phyloP scores from a whole-genome alignment of 2,113 vertebrate species.

The Colius striatus region DNA sequence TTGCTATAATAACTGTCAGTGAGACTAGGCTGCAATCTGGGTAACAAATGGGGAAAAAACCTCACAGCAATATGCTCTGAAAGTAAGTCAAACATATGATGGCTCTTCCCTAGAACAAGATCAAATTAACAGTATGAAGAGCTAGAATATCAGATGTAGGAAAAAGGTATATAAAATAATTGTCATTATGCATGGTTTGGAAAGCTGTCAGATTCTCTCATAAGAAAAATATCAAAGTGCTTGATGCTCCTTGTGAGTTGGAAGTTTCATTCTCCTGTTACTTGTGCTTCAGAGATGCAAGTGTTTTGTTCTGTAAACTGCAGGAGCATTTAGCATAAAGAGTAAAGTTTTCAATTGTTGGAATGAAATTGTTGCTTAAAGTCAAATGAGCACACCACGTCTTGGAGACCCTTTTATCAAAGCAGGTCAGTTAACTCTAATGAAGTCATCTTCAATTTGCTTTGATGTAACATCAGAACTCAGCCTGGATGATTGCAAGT shows the following conservation, averaged over 20 bases:
- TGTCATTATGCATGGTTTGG: background rate
- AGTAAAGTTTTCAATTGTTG: background rate
- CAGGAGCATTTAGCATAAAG: background rate
- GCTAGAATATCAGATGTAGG: background rate
- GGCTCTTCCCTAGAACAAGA: background rate
- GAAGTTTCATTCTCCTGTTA: background rate
- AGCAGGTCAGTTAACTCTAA: constrained; percentile 32
- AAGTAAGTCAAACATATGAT: background rate
- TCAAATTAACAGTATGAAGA: background rate
- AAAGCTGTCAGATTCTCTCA: background rate
- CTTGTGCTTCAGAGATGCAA: background rate
- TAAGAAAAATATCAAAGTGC: background rate
- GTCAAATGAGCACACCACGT: background rate
- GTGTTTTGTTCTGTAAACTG: background rate
- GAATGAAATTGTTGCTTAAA: constrained; percentile 1
- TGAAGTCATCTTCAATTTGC: background rate
- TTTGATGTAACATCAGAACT: constrained; percentile 26
- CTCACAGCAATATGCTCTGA: background rate
- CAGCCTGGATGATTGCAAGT: background rate
- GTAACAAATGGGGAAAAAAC: background rate
- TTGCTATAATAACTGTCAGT: background rate
- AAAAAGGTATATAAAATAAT: background rate
- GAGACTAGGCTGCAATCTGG: background rate
- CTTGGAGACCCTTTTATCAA: background rate
- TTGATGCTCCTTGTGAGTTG: background rate